phyloP scores from a whole-genome alignment of 2,797 vertebrate species.

The Rhinatrema bivittatum region DNA sequence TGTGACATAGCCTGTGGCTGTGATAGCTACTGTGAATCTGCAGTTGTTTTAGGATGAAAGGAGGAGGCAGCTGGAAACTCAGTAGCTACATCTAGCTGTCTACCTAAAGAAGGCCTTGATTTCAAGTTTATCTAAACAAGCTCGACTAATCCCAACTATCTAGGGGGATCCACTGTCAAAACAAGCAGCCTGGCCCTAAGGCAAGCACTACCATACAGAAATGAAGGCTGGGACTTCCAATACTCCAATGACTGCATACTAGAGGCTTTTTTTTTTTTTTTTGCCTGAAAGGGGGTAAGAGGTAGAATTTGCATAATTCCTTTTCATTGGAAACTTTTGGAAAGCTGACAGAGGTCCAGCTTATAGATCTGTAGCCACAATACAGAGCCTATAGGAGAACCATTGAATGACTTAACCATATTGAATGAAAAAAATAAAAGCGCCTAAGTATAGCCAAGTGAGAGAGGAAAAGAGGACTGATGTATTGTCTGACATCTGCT shows the following conservation, averaged over 20 bases:
- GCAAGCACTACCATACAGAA: conserved; percentile 90
- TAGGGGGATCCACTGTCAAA: conserved; percentile 98
- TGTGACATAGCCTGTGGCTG: conserved; percentile 83
- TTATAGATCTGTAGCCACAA: conserved; percentile 79
- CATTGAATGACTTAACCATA: conserved; percentile 79
- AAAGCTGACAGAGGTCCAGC: conserved; percentile 83
- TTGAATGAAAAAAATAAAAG: conserved; percentile 76
- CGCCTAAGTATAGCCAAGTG: conserved; percentile 70
- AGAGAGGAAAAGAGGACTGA: conserved; percentile 71
- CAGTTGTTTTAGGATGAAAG: conserved; percentile 93
- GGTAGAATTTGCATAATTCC: conserved; percentile 96
- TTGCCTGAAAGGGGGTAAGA: conserved; percentile 60
- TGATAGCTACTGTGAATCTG: conserved; percentile 74
- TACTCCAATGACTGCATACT: conserved; percentile 68
- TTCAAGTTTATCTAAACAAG: conserved; percentile 98
- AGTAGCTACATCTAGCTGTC: conserved; percentile 82
- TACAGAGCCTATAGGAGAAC: conserved; percentile 76
- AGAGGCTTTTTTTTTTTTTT: conserved; percentile 51
- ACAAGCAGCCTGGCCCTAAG: conserved; percentile 96
- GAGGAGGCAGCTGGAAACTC: conserved; percentile 89
- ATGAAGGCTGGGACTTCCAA: conserved; percentile 78
- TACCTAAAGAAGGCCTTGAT: conserved; percentile 87
- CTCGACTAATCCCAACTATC: conserved; percentile 99
- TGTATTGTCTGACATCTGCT: conserved; percentile 80
- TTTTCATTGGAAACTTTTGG: conserved; percentile 92